Evolutionary conservation across 2,113 vertebrate species (phyloP).

Genomic region (Fukomys damarensis): DNA sequence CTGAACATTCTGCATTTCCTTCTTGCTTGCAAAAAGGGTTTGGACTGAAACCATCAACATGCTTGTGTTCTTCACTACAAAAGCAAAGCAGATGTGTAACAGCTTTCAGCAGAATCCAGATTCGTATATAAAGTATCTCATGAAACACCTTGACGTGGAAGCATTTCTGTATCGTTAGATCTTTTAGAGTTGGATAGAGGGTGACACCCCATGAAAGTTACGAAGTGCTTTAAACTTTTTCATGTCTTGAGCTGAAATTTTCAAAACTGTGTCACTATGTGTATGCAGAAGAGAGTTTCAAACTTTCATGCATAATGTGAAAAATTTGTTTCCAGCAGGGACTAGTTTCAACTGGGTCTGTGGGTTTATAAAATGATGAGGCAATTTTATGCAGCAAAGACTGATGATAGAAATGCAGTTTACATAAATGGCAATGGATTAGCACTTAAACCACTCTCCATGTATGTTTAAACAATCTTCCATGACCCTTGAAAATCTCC

Average conservation of each 20-base stretch:
- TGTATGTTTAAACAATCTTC: slow-evolving; percentile 84
- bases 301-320: slow-evolving; percentile 77
- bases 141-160: slow-evolving; percentile 72
- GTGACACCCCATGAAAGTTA: slow-evolving; percentile 57
- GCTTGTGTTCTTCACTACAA: slow-evolving; percentile 73
- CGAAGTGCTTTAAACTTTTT: slow-evolving; percentile 72
- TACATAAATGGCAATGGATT: slow-evolving; percentile 82
- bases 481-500: slow-evolving; percentile 81
- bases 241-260: slow-evolving; percentile 50
- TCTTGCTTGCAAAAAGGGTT: slow-evolving; percentile 76
- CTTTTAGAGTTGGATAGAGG: slow-evolving; percentile 63
- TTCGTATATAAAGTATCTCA: slow-evolving; percentile 61
- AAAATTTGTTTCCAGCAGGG: slow-evolving; percentile 78
- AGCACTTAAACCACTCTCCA: slow-evolving; percentile 82
- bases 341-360: slow-evolving; percentile 71
- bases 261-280: slow-evolving; percentile 73
- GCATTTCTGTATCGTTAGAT: slow-evolving; percentile 72
- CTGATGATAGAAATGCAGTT: slow-evolving; percentile 79
- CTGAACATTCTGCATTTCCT: slow-evolving; percentile 77
- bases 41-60: slow-evolving; percentile 75
- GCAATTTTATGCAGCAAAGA: slow-evolving; percentile 73
- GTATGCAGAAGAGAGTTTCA: slow-evolving; percentile 47
- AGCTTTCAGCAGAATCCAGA: slow-evolving; percentile 73
- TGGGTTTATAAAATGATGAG: slow-evolving; percentile 82
- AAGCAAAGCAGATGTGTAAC: slow-evolving; percentile 81